Evolutionary conservation across 2,113 vertebrate species (phyloP).

Genomic region (Pedionomus torquatus): DNA sequence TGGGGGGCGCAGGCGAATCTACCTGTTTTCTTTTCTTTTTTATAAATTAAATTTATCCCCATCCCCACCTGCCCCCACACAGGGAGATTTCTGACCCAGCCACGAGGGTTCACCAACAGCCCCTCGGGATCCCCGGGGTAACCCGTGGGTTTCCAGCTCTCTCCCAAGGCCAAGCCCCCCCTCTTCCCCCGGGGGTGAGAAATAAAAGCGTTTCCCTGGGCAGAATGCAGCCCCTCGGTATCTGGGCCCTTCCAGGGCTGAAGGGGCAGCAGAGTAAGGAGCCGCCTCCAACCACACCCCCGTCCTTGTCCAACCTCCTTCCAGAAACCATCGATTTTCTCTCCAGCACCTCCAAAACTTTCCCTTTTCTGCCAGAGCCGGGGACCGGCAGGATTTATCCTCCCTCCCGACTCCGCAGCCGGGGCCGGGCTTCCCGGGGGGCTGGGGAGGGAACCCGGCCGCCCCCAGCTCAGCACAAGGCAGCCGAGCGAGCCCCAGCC

Average conservation of each 20-base stretch:
- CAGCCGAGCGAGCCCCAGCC: neutral
- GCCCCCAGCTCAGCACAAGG: neutral
- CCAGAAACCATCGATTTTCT: neutral
- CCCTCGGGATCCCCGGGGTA: accelerated
- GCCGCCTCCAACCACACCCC: neutral
- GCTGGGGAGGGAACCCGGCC: accelerated
- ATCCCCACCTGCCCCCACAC: accelerated
- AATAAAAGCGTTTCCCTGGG: neutral
- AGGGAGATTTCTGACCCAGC: neutral
- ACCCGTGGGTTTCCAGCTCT: accelerated
- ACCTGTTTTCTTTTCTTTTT: no score
- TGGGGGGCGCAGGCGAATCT: no score
- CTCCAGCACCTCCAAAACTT: neutral
- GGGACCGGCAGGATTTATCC: slow-evolving; percentile 26
- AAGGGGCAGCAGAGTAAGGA: accelerated
- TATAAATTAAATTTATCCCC: neutral
- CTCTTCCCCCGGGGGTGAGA: accelerated
- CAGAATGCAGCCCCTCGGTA: no score
- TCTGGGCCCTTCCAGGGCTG: neutral
- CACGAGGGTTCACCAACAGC: accelerated
- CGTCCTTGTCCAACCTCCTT: accelerated
- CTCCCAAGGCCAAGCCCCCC: neutral
- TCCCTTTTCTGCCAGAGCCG: neutral
- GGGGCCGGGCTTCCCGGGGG: neutral
- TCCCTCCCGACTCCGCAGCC: neutral